Percentiles rank a stretch among this genome's conserved stretches.
Evolutionary conservation across 2,113 vertebrate species (phyloP).

Genomic region (Nycticorax nycticorax): DNA sequence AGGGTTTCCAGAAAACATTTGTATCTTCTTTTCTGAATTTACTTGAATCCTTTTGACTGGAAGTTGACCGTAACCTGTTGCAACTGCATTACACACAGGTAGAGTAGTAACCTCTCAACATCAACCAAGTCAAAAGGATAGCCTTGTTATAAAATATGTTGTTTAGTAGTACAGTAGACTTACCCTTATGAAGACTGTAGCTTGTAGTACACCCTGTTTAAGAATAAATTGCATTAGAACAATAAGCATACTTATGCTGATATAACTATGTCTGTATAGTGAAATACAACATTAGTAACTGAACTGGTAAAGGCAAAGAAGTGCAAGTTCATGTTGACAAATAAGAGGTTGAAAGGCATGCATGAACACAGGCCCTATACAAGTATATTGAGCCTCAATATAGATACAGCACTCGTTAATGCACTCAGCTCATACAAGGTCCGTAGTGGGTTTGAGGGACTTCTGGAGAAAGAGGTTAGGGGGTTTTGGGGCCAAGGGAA

Average conservation of each 20-base stretch:
- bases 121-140: not conserved
- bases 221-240: not conserved
- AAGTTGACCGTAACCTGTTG: not conserved
- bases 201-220: not conserved
- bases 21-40: not conserved
- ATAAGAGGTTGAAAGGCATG: not conserved
- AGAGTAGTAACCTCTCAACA: not conserved
- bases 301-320: not conserved
- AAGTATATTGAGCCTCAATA: not conserved
- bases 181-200: not conserved
- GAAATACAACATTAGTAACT: not conserved
- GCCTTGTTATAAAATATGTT: not conserved
- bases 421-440: not conserved
- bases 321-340: not conserved
- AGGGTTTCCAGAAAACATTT: not conserved
- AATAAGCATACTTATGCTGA: not conserved
- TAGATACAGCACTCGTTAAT: not conserved
- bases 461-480: not conserved
- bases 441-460: not conserved
- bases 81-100: not conserved
- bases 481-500: not conserved
- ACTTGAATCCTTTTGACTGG: not conserved
- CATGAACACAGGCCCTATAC: accelerated
- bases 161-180: not conserved
- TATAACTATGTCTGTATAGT: not conserved